A percentile compares a stretch with the other conserved stretches of the same genome.
Conservation (phyloP, 2,113 vertebrate genomes). For the Hiodon tergisus region DNA sequence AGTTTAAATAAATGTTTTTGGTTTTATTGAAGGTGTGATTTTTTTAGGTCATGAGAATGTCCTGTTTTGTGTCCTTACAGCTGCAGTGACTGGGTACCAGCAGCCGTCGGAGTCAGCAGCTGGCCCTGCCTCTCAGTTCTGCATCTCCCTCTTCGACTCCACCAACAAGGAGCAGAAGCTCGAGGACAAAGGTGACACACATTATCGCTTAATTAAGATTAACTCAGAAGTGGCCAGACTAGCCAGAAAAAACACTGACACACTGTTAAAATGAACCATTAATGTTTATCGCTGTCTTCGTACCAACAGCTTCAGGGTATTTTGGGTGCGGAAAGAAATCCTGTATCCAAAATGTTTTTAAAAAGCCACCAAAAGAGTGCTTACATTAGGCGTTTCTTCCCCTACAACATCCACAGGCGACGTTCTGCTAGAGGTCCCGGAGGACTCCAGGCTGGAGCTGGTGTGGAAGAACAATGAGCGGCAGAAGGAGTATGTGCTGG, state of each 20-base stretch:
- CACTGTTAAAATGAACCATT: too few species aligned
- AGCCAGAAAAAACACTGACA: too few species aligned
- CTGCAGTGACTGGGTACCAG: constrained; percentile 88
- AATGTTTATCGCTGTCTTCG: too few species aligned
- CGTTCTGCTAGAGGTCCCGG: constrained; percentile 66
- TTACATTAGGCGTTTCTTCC: background rate
- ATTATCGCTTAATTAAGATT: too few species aligned
- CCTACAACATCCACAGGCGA: constrained; percentile 62
- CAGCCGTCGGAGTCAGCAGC: constrained; percentile 72
- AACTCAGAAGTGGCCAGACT: too few species aligned
- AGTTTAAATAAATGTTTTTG: too few species aligned
- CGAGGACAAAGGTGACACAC: constrained; percentile 82
- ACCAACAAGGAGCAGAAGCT: constrained; percentile 81
- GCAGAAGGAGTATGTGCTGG: constrained; percentile 87
- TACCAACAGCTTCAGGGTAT: too few species aligned
- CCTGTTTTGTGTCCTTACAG: constrained; percentile 47
- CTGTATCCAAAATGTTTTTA: too few species aligned
- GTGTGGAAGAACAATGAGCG: constrained; percentile 97
- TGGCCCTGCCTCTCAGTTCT: constrained; percentile 77
- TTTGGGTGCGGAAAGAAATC: too few species aligned
- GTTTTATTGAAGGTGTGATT: too few species aligned
- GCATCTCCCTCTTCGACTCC: constrained; percentile 78
- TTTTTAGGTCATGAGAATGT: too few species aligned
- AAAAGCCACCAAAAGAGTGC: too few species aligned
- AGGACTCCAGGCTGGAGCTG: constrained; percentile 79